Evolutionary conservation across 2,113 vertebrate genomes (phyloP), one percentile per base, ranked within the genome.

Genomic region (Propithecus coquereli): DNA sequence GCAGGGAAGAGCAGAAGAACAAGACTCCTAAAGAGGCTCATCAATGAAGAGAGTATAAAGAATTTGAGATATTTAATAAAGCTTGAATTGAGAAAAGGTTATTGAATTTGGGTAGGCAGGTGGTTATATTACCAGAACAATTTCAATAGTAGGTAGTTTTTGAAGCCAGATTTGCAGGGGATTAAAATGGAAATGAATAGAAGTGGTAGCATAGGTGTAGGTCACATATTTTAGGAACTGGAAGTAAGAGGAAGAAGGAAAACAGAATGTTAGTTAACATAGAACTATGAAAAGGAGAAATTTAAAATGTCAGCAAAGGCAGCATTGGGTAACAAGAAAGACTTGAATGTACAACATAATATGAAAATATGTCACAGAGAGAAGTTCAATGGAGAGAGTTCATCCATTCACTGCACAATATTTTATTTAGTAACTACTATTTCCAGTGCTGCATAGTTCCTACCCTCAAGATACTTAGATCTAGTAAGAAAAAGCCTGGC

Each of bases 71-170:
- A 92, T 97, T 87, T 90, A 95, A 94, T 94, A 96, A 95, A 96
- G 85, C 43, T 82, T 8, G 12, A 88, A 94, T 47, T 82, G 71
- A 92, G 84, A 79, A 94, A 97, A 97, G 87, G 91, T 97, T 95
- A 96, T 88, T 94, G 88, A 95, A 91, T 96, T 71, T 74, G 82
- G 20, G 63, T n/a, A 97, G 61, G 88, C 97, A 98, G 95, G 87
- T 92, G 96, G 93, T 94, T 93, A 87, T 94, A 95, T 96, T 96
- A 96, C 61, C 76, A 93, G 95, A 90, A 76, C 90, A 59, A 96
- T 96, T 92, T 92, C 84, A 17, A 27, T 27, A 47, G 66, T 22
- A 50, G 25, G 12, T 65, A 70, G 20, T 68, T 96, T 87, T 40
- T 22, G n/a, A 59, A 92, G 66, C 40, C 77, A 63, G 95, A 94